A percentile compares a stretch with the other conserved stretches of the same genome.
phyloP scores from a whole-genome alignment of 2,888 invertebrate species.

The Amphipyra tragopoginis region DNA sequence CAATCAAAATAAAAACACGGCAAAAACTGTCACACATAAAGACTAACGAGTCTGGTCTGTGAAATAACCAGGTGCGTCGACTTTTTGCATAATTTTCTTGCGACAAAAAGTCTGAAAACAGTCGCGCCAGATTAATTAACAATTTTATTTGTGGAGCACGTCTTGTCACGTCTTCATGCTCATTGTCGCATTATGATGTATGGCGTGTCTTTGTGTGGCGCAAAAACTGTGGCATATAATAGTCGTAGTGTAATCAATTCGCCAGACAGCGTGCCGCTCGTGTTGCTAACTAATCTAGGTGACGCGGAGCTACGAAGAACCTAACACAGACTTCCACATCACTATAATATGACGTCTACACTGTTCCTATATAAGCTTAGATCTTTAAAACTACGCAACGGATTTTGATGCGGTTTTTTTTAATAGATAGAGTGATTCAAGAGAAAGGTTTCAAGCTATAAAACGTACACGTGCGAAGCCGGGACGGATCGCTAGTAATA shows the following conservation, averaged over 20 bases:
- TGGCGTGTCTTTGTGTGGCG: conserved; percentile 54
- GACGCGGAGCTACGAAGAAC: conserved; percentile 70
- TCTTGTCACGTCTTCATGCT: conserved; percentile 43
- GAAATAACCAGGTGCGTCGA: conserved; percentile 51
- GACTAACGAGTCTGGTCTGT: conserved; percentile 16
- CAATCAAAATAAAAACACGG: conserved; percentile 47
- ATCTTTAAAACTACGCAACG: no score
- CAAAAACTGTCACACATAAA: conserved; percentile 45
- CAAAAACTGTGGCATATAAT: conserved; percentile 78
- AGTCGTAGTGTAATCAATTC: conserved; percentile 63
- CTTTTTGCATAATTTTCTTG: conserved; percentile 50
- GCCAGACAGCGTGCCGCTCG: conserved; percentile 86
- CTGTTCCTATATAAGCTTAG: no score
- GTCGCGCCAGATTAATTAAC: conserved; percentile 62
- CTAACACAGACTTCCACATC: neutral
- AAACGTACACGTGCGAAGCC: no score
- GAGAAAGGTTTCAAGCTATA: no score
- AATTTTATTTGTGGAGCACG: conserved; percentile 59
- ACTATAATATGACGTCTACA: no score
- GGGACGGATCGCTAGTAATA: no score
- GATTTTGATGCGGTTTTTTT: no score
- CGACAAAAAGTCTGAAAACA: conserved; percentile 27
- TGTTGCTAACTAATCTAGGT: conserved; percentile 70
- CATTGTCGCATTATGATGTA: conserved; percentile 56
- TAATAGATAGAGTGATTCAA: no score